Conservation (phyloP, 2,888 invertebrate species). For the Meandrusa payeni region DNA sequence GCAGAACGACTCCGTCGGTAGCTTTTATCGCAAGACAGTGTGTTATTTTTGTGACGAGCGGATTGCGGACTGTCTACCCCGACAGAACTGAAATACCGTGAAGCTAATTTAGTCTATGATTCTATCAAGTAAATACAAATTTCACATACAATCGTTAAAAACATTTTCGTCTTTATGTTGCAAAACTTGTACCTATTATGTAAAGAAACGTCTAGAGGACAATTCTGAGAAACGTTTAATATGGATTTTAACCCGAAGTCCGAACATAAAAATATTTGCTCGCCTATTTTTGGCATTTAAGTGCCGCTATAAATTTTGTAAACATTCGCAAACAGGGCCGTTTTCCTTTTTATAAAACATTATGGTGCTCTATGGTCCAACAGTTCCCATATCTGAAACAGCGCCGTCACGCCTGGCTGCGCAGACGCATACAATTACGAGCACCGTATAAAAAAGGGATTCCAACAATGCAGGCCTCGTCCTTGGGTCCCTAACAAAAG, state of each 20-base stretch:
- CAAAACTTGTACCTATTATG: conserved; percentile 9
- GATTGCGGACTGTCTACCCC: no score
- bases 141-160: conserved; percentile 6
- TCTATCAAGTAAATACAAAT: neutral
- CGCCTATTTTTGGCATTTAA: conserved; percentile 37
- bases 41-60: no score
- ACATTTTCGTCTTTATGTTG: conserved; percentile 1
- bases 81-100: no score
- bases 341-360: conserved; percentile 32
- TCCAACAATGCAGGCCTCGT: conserved; percentile 71
- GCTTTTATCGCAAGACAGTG: no score
- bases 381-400: conserved; percentile 51
- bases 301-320: conserved; percentile 47
- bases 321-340: conserved; percentile 31
- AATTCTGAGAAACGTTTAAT: conserved; percentile 12
- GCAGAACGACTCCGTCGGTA: no score
- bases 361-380: conserved; percentile 51
- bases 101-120: no score
- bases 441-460: conserved; percentile 61
- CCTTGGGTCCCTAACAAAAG: conserved; percentile 77
- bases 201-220: conserved; percentile 12
- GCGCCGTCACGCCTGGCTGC: conserved; percentile 62
- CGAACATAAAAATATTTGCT: conserved; percentile 43
- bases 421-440: conserved; percentile 75
- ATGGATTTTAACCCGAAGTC: conserved; percentile 29